phyloP scores from a whole-genome alignment of 2,888 invertebrate genomes.

The Morpho helenor region DNA sequence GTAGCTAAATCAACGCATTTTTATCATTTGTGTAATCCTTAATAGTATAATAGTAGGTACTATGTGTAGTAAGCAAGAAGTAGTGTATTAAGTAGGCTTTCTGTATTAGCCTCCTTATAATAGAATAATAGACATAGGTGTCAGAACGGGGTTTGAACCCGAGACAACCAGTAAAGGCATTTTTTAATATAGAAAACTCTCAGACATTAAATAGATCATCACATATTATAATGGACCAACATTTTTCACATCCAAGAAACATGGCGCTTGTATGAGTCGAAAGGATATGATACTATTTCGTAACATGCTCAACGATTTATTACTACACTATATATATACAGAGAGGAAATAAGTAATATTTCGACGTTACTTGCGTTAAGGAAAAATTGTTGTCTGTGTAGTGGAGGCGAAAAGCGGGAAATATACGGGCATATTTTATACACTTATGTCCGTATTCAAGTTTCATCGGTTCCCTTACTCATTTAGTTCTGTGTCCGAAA shows the following conservation, averaged over 20 bases:
- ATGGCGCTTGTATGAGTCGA: conserved; percentile 13
- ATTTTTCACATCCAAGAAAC: conserved; percentile 21
- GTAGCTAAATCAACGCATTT: too few species aligned
- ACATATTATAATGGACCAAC: conserved; percentile 5
- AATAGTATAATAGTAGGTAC: too few species aligned
- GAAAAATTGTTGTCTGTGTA: conserved; percentile 24
- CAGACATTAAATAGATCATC: not conserved
- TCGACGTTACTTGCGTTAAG: conserved; percentile 26
- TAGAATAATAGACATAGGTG: too few species aligned
- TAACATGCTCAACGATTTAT: conserved; percentile 26
- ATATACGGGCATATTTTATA: not conserved
- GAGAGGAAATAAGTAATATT: conserved; percentile 28
- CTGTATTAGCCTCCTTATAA: too few species aligned
- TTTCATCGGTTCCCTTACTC: too few species aligned
- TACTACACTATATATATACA: conserved; percentile 17
- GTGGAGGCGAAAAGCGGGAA: conserved; percentile 6
- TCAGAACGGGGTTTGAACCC: too few species aligned
- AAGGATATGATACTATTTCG: conserved; percentile 26
- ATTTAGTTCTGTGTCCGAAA: too few species aligned
- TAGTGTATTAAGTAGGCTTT: too few species aligned
- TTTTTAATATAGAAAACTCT: conserved; percentile 3
- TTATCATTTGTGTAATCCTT: too few species aligned
- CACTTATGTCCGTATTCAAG: not conserved
- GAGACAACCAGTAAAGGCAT: too few species aligned
- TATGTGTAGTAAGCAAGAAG: too few species aligned